A percentile compares a stretch with the other conserved stretches of the same genome.
These are phyloP conservation scores for Macrocentrus cingulum DNA, from an alignment of 1,140 invertebrate genomes.

Conservation along the genomic window DNA sequence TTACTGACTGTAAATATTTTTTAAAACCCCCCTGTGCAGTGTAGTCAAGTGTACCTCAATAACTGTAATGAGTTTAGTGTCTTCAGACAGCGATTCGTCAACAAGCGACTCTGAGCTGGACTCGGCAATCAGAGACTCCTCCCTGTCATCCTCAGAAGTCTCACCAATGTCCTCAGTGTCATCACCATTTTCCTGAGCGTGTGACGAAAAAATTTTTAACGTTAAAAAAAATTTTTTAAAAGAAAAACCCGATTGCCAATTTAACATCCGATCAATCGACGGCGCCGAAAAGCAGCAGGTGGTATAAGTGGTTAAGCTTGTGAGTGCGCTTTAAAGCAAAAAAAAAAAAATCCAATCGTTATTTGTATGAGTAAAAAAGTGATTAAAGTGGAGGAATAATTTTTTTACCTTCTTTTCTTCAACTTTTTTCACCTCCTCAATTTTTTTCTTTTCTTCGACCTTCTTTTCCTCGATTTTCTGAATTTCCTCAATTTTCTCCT, in stretches of 20 bases:
- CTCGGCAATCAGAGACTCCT: conserved; percentile 50
- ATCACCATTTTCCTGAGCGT: too few relatives aligned
- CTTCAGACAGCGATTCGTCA: conserved; percentile 40
- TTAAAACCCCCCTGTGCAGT: too few relatives aligned
- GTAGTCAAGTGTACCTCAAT: conserved; percentile 42
- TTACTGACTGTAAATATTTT: too few relatives aligned
- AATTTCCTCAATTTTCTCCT: conserved; percentile 46
- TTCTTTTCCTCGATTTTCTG: conserved; percentile 43
- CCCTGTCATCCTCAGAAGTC: conserved; percentile 47
- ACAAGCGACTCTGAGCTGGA: conserved; percentile 42
- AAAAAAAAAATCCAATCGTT: conserved; percentile 25
- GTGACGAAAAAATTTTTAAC: conserved; percentile 16
- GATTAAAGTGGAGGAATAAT: conserved; percentile 39
- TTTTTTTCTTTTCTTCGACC: conserved; percentile 53
- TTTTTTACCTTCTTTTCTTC: conserved; percentile 47
- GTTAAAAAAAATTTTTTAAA: not conserved
- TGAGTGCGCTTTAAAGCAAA: conserved; percentile 24
- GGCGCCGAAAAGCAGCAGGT: conserved; percentile 10
- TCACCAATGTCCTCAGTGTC: conserved; percentile 58
- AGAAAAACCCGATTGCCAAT: conserved; percentile 12
- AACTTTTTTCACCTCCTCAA: conserved; percentile 38
- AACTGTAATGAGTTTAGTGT: conserved; percentile 31
- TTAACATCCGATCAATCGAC: not conserved
- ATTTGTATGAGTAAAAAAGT: conserved; percentile 17
- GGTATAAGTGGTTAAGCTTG: conserved; percentile 13